Evolutionary conservation across 2,113 vertebrate genomes (phyloP).

Genomic region (Synodontis membranacea): DNA sequence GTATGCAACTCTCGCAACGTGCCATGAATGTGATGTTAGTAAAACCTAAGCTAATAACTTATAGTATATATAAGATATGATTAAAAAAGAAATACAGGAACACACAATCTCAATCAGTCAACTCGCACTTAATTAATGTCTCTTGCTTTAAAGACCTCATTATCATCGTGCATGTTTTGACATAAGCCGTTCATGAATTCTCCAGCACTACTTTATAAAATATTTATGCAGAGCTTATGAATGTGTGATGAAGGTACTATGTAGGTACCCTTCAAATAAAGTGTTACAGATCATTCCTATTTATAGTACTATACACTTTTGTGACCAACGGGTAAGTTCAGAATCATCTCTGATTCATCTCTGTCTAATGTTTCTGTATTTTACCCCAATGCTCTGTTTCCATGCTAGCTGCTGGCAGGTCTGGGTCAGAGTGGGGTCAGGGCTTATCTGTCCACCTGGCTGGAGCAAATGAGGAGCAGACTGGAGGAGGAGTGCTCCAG

Average conservation of each 20-base stretch:
- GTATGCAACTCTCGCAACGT: background rate
- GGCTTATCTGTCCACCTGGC: constrained; percentile 79
- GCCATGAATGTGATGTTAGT: background rate
- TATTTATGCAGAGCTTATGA: background rate
- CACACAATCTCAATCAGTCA: background rate
- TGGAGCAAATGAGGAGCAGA: constrained; percentile 67
- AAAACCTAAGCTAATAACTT: background rate
- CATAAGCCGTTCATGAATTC: background rate
- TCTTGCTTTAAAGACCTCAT: background rate
- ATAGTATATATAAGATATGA: background rate
- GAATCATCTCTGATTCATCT: background rate
- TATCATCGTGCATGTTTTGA: background rate
- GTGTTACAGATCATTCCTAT: background rate
- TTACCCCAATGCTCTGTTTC: background rate
- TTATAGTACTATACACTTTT: background rate
- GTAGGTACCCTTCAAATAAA: background rate
- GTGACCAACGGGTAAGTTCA: background rate
- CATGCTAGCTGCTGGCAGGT: constrained; percentile 80
- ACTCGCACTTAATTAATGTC: background rate
- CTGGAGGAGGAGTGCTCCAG: constrained; percentile 56
- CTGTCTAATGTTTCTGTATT: background rate
- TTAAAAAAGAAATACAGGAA: background rate
- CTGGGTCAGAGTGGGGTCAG: constrained; percentile 78
- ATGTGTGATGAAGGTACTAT: background rate
- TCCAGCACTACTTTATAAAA: background rate